Base-by-base conservation (phyloP, 53 echinoderm and acorn worm genomes). In the Holothuria scabra region DNA sequence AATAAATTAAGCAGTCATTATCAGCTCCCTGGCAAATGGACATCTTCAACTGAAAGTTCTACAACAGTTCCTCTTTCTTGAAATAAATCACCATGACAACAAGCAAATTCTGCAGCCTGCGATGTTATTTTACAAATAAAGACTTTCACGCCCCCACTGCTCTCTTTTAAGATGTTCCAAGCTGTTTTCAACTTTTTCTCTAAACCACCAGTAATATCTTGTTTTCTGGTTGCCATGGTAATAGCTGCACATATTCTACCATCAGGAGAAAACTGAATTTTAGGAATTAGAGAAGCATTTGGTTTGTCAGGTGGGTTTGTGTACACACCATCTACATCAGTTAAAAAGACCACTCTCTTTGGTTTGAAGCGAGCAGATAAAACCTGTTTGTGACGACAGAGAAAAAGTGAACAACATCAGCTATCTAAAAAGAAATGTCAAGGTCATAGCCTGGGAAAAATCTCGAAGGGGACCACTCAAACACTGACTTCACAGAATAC, bases 191-290 rank as follows among this genome's bases (percentile, higher is more conserved):
- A 76, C 69, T 94, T 96, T 26, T 46, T 86, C 68, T 70, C 56
- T 57, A 96, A 86, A 1, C 97, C 97, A 26, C 97, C 97, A 9
- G 97, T 96, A 22, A 94, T 91, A 75, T 96, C 97, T 79, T 96
- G 97, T n/a, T 48, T 64, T 16, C 79, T 79, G 8, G 84, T 46
- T 7, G 33, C 62, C 59, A 86, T 90, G 74, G 87, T 37, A 62
- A 90, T 78, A 41, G 35, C 55, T 12, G 93, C 83, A 71, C 89
- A 86, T 52, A 87, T 29, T 69, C 63, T 49, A 31, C 94, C 94
- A 83, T 90, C 85, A 69, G 80, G 49, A 48, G 62, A 68, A 16
- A 96, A 86, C 18, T 23, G 48, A 21, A 96, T 82, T 13, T 72
- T 46, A 14, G 91, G 92, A 30, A 96, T 81, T 16, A 90, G 80